A percentile compares a stretch with the other conserved stretches of the same genome.
Evolutionary conservation across 2,888 invertebrate genomes (phyloP).

Genomic region (Atrina japonica): DNA sequence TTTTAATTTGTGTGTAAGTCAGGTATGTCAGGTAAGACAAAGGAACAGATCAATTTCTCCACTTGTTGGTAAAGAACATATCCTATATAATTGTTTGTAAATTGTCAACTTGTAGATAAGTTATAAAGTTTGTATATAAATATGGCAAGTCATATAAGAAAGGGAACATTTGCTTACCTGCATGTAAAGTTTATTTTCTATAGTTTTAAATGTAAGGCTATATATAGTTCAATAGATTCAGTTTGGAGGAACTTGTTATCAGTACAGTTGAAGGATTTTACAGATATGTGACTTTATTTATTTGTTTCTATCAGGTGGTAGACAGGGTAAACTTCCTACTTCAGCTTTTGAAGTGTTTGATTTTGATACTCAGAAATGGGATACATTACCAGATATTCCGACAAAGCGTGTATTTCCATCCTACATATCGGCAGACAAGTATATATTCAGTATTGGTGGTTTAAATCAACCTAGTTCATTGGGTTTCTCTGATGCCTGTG

Average conservation of each 20-base stretch:
- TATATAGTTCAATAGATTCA: no score
- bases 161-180: background rate
- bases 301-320: slow-evolving; percentile 68
- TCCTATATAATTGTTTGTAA: no score
- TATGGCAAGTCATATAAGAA: no score
- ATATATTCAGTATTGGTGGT: slow-evolving; percentile 78
- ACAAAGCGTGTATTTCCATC: slow-evolving; percentile 78
- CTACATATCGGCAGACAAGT: slow-evolving; percentile 70
- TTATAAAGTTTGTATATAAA: no score
- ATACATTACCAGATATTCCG: slow-evolving; percentile 71
- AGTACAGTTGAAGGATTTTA: no score
- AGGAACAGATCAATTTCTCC: no score
- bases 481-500: slow-evolving; percentile 76
- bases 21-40: no score
- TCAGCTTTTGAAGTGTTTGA: slow-evolving; percentile 77
- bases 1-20: no score
- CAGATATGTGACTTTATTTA: background rate
- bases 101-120: no score
- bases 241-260: no score
- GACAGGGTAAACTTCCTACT: slow-evolving; percentile 76
- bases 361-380: slow-evolving; percentile 74
- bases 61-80: no score
- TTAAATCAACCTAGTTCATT: slow-evolving; percentile 73
- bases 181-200: background rate
- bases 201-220: background rate